Percentiles rank a stretch among this genome's conserved stretches.
phyloP scores from a whole-genome alignment of 2,113 vertebrate species.

The Nanorana parkeri region DNA sequence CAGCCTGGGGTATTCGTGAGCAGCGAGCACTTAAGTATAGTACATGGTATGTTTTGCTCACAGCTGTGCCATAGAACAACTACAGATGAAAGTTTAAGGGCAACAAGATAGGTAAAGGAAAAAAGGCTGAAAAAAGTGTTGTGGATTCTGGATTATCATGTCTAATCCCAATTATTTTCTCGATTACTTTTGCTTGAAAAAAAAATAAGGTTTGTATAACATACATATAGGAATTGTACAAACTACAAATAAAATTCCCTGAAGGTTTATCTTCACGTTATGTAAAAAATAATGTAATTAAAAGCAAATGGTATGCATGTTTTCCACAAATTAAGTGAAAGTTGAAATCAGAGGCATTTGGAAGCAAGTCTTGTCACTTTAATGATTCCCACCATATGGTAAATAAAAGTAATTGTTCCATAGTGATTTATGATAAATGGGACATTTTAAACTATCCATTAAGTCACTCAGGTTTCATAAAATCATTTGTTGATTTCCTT shows the following conservation, averaged over 20 bases:
- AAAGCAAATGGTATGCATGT: slow-evolving; percentile 29
- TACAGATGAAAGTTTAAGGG: no score
- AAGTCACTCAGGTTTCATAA: slow-evolving; percentile 55
- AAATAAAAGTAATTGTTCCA: slow-evolving; percentile 53
- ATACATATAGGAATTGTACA: slow-evolving; percentile 15
- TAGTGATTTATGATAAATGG: slow-evolving; percentile 58
- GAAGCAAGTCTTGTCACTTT: slow-evolving; percentile 45
- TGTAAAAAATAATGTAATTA: slow-evolving; percentile 42
- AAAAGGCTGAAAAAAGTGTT: background rate
- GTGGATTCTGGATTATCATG: slow-evolving; percentile 5
- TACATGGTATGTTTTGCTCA: no score
- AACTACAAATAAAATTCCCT: slow-evolving; percentile 30
- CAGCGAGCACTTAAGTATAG: no score
- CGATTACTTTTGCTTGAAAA: background rate
- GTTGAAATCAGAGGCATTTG: slow-evolving; percentile 33
- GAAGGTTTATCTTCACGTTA: slow-evolving; percentile 23
- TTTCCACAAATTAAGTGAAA: slow-evolving; percentile 22
- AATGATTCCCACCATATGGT: slow-evolving; percentile 54
- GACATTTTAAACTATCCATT: slow-evolving; percentile 57
- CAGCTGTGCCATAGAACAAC: no score
- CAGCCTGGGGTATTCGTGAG: no score
- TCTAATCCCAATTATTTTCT: slow-evolving; percentile 3
- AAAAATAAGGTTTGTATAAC: slow-evolving; percentile 3
- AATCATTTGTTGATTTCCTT: slow-evolving; percentile 58
- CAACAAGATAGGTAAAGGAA: background rate